Base-by-base conservation (phyloP, 2,888 invertebrate genomes). In the Chironomus tentans region DNA sequence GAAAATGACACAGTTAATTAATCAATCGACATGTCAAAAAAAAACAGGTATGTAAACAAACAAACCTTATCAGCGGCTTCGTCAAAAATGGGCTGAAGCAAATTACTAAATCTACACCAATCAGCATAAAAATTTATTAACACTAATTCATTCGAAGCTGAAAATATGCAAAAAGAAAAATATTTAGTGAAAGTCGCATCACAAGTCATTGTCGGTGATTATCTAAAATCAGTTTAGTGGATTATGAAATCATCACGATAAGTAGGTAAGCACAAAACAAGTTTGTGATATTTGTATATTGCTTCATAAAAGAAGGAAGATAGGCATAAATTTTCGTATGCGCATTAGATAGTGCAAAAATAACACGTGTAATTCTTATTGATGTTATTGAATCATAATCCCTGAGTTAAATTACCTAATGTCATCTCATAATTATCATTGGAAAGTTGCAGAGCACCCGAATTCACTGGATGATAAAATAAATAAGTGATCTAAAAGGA, bases 101-200 rank as follows among this genome's bases (percentile, higher is more conserved):
- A 90, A 84, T 95, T 98, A 86, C 98, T 98, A 87, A 98, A 99
- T 81, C 95, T 91, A 86, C 99, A 99, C 99, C 99, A 99, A 82
- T 99, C 98, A 46, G 99, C 99, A 86, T 98, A 99, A 85, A 99
- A 99, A 86, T 99, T 99, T 78, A 99, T 90, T 85, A 99, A 94
- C 78, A 98, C 97, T 84, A 99, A 86, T 87, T 99, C 98, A 88
- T 97, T 95, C 77, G 92, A 91, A 78, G 93, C 97, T 97, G 88
- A 78, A 91, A 91, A 28, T 28, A 28, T 28, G 28, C 28, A 28
- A 79, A 77, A 78, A 77, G 79, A 15, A 56, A 56, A 15, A 56
- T 50, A 50, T 18, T 80, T 78, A 70, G 70, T 76, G 50, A 22
- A 74, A 61, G 70, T 68, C 38, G 38, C 38, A 38, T 38, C 38